phyloP scores from a whole-genome alignment of 2,113 vertebrate genomes.

The Pseudolaguvia tuberculata region DNA sequence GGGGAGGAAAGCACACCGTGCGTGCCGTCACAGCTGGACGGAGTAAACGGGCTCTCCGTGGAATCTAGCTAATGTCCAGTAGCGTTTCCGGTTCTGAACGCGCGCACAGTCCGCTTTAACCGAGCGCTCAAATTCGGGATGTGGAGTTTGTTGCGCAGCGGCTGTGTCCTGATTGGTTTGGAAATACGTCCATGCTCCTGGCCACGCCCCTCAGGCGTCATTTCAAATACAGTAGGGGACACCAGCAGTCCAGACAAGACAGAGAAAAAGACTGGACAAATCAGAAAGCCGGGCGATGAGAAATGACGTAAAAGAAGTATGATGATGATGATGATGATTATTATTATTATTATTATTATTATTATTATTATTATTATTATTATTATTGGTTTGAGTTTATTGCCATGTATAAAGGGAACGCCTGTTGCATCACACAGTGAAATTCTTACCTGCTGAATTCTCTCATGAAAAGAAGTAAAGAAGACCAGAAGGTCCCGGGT shows the following conservation, averaged over 20 bases:
- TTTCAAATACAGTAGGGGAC: background rate
- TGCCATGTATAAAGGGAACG: no score
- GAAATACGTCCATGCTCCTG: background rate
- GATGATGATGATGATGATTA: background rate
- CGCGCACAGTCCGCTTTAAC: conserved; percentile 36
- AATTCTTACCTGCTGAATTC: no score
- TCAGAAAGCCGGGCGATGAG: background rate
- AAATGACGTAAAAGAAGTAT: background rate
- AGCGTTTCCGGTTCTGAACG: conserved; percentile 24
- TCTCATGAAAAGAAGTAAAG: no score
- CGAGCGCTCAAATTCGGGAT: conserved; percentile 44
- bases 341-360: no score
- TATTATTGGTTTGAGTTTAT: no score
- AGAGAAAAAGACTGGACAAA: background rate
- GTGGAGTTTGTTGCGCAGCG: conserved; percentile 12
- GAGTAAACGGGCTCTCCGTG: background rate
- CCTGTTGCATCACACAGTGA: no score
- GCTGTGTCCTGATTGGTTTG: conserved; percentile 18
- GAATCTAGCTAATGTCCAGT: conserved; percentile 30
- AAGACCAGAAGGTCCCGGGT: no score
- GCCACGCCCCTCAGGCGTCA: conserved; percentile 11
- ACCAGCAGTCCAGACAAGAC: background rate
- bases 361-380: no score
- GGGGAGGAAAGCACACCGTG: background rate
- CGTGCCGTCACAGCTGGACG: background rate